Percentiles rank a stretch among this genome's conserved stretches.
phyloP scores from a whole-genome alignment of 2,113 vertebrate genomes.

The Upupa epops region DNA sequence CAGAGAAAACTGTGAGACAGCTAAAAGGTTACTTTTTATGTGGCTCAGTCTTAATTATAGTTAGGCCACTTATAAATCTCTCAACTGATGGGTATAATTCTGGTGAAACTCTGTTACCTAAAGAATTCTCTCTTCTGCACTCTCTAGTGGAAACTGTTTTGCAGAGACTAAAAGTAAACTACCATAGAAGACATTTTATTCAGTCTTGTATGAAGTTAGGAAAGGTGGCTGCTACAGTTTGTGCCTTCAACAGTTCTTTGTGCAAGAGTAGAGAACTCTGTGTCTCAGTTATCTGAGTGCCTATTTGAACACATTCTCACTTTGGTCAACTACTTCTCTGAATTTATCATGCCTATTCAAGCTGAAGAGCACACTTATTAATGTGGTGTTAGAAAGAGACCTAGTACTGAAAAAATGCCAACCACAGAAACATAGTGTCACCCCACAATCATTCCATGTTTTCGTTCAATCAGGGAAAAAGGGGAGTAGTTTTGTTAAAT shows the following conservation, averaged over 20 bases:
- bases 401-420: not conserved
- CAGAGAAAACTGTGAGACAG: not conserved
- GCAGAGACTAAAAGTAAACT: not conserved
- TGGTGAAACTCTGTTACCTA: not conserved
- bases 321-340: not conserved
- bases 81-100: not conserved
- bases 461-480: too few relatives aligned
- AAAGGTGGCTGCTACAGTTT: not conserved
- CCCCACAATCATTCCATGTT: too few relatives aligned
- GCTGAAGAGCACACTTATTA: slow-evolving; percentile 12
- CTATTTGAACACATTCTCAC: not conserved
- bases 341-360: slow-evolving; percentile 4
- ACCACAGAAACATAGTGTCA: not conserved
- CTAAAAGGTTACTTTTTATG: not conserved
- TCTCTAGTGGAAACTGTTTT: not conserved
- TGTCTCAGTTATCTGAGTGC: not conserved
- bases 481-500: too few relatives aligned
- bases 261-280: not conserved
- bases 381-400: not conserved
- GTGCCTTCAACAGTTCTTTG: not conserved
- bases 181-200: not conserved
- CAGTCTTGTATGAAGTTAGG: not conserved
- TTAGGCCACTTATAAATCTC: not conserved
- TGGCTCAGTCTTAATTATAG: not conserved
- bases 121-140: not conserved